These are phyloP conservation scores for Bombus superbus DNA, from an alignment of 1,140 invertebrate species.

Conservation along the genomic window DNA sequence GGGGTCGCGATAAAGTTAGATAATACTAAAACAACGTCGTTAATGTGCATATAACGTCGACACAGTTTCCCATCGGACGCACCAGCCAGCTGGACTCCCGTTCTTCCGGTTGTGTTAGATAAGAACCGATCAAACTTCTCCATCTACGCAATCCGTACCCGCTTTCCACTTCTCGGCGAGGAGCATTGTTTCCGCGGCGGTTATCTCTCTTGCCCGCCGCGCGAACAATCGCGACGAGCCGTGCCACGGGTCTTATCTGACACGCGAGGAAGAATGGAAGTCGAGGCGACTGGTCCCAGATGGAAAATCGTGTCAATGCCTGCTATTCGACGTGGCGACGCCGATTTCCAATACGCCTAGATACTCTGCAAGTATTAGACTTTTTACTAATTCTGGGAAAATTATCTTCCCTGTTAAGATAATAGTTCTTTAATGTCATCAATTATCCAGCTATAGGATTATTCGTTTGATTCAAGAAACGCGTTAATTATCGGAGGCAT, in stretches of 20 bases:
- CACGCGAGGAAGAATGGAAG: background rate
- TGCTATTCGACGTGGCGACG: background rate
- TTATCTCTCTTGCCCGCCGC: background rate
- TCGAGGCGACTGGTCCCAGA: background rate
- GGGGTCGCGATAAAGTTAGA: background rate
- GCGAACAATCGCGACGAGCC: background rate
- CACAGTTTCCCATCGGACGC: slow-evolving; percentile 2
- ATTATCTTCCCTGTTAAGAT: background rate
- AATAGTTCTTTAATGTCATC: background rate
- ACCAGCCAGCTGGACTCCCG: background rate
- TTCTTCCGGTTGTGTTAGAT: slow-evolving; percentile 27
- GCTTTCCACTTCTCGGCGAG: slow-evolving; percentile 2
- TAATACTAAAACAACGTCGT: background rate
- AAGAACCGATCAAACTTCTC: slow-evolving; percentile 33
- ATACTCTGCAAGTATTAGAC: background rate
- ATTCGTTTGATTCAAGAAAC: background rate
- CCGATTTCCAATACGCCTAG: background rate
- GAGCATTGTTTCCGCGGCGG: slow-evolving; percentile 13
- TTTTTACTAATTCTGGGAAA: background rate
- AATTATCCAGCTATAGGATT: background rate
- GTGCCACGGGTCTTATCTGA: background rate
- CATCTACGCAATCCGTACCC: slow-evolving; percentile 21
- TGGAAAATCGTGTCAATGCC: slow-evolving; percentile 30
- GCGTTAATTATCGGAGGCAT: background rate
- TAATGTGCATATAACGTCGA: background rate